Base-by-base conservation (phyloP, 2,888 invertebrate genomes). In the Epiblema foenella region DNA sequence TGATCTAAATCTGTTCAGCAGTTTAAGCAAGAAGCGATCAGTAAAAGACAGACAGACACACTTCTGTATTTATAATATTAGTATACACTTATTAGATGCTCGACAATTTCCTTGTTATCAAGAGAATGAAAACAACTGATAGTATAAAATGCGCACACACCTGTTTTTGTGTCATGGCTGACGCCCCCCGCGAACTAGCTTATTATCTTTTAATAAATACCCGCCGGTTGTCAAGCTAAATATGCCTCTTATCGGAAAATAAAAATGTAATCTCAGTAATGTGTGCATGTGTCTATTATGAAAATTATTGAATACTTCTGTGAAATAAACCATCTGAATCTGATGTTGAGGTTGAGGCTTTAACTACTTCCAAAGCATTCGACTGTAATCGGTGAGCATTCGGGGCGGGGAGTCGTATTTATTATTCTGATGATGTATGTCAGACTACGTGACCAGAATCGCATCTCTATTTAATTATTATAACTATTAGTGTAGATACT, bases 71-170 rank as follows among this genome's bases (percentile, higher is more conserved):
- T n/a, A n/a, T n/a, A n/a, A n/a, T n/a, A n/a, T n/a, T n/a, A n/a
- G n/a, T 46, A 24, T 4, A 24, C n/a, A n/a, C 42, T n/a, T 46
- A 46, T 46, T 46, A 46, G n/a, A n/a, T n/a, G 8, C 37, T 33
- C 18, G 49, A 37, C 33, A 51, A 63, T 66, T 60, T 66, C 52
- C 49, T 24, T 39, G 39, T 51, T 56, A 20, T 66, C 37, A 54
- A 66, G 17, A 59, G 57, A 17, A 54, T 54, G 52, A 54, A 70
- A 71, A 62, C 71, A 66, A 71, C 67, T 67, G 71, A 71, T 71
- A 69, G 37, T 57, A 39, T 15, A 46, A 9, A 60, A 66, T 70
- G 66, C 70, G 70, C 70, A 60, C 66, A 62, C 33, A 56, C 69
- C 69, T 65, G 68, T 56, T 51, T 69, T 39, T 49, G 62, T 64